These are phyloP conservation scores for Aphrocallistes beatrix DNA, from an alignment of 37 sponge, comb jelly and placozoan genomes.

Conservation along the genomic window DNA sequence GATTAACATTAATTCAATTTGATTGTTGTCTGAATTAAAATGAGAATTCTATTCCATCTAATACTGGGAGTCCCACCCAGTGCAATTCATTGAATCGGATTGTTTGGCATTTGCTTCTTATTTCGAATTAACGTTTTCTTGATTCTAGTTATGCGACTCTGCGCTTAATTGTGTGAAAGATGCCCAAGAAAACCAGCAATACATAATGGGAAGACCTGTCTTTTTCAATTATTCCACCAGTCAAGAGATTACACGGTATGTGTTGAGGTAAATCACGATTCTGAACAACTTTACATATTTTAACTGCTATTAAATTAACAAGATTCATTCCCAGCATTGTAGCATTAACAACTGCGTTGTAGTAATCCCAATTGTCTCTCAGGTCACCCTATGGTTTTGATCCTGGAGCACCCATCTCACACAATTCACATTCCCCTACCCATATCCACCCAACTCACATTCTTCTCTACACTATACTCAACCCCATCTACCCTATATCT, in stretches of 20 bases:
- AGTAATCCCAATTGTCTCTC: neutral
- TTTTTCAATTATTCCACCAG: constrained; percentile 88
- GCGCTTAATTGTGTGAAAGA: neutral
- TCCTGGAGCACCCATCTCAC: constrained; percentile 25
- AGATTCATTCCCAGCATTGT: neutral
- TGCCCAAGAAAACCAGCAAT: constrained; percentile 43
- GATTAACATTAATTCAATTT: neutral
- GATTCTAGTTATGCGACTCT: neutral
- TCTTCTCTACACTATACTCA: constrained; percentile 78
- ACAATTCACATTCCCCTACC: neutral
- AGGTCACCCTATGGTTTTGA: constrained; percentile 76
- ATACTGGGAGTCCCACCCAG: neutral
- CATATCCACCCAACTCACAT: constrained; percentile 39
- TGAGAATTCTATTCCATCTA: neutral
- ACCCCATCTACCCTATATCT: constrained; percentile 76
- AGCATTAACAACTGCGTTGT: neutral
- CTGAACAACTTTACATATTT: neutral
- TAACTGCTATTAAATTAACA: neutral
- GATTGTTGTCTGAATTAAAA: too few species aligned
- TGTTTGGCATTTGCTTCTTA: neutral
- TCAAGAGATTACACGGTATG: constrained; percentile 71
- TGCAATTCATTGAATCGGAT: neutral
- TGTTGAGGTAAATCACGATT: neutral
- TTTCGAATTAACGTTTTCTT: neutral
- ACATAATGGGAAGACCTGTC: constrained; percentile 69